Evolutionary conservation across 2,797 vertebrate species (phyloP), one percentile per base, ranked within the genome.

Genomic region (Pseudopleuronectes americanus): DNA sequence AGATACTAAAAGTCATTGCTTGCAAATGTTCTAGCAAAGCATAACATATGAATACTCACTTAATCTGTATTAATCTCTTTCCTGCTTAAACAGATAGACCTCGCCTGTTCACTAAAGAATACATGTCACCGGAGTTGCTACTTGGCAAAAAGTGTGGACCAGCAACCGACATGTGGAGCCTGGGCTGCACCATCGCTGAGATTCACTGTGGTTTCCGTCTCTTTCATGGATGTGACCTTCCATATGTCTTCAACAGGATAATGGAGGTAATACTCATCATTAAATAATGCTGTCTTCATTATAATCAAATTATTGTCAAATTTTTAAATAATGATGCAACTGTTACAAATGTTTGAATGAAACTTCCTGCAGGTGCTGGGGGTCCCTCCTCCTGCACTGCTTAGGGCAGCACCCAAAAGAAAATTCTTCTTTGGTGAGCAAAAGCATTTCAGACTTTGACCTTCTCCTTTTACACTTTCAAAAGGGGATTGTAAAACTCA

Each of bases 111-210:
- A 96, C 95, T 68, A 90, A 93, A 1, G 95, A 94, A 84, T 96
- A 96, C 80, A 91, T 92, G 48, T 95, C 95, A 0, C 96, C 95
- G 1, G 96, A 96, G 77, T 92, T 96, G 80, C 94, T 96, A 60
- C 92, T 96, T 76, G 95, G 94, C 7, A 93, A 94, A 21, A 89
- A 91, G 2, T 96, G 95, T 47, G 89, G 92, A 65, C 93, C 92
- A 87, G 93, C 95, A 60, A 94, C 95, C 13, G 96, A 96, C 62
- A 96, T 96, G 95, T 96, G 96, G 96, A 96, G 96, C 52, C 84
- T 96, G 68, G 95, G 96, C 62, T 96, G 96, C 75, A 95, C 95
- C 82, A 86, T 95, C 85, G 94, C 93, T 0, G 95, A 96, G 78
- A 84, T 96, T 22, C 91, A 94, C 84, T 94, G 89, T 0, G 96